Evolutionary conservation across 2,888 invertebrate species (phyloP), one percentile per base, ranked within the genome.

Genomic region (Actias luna): DNA sequence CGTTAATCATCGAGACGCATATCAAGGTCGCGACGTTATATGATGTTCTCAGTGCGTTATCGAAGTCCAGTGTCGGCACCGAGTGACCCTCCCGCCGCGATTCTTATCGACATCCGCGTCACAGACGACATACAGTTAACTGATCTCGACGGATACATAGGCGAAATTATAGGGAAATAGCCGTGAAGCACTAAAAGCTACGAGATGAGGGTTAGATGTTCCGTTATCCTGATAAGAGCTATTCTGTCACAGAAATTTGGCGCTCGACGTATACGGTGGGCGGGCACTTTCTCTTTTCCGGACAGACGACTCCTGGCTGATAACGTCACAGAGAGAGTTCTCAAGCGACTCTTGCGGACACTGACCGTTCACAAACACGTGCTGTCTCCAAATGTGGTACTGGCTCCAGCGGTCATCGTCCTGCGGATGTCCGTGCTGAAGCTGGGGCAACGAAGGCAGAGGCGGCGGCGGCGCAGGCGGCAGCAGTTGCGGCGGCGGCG

Each of bases 301-400:
- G 22, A 29, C 33, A 1, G 35, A 18, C 18, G 39, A 36, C 29
- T 63, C 55, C 59, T 57, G 31, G 50, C 62, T 62, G 65, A 61
- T 36, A 60, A 3, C n/a, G n/a, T 25, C 46, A 50, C 46, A 50
- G 25, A 50, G 25, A 50, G 46, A 50, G 25, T 12, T 25, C 22
- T 50, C 25, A 25, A 8, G 55, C 55, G 46, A 36, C 61, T 59
- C 55, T 58, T 73, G 66, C 64, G 66, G 70, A 71, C 75, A 89
- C 94, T 93, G 95, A 96, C 95, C 95, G 89, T 96, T 96, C 89
- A 96, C 95, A 85, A 96, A 95, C 84, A 96, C 95, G 85, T 96
- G 96, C 87, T 96, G 96, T 77, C 96, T 93, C 96, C 96, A 96
- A 72, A 96, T 94, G 86, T 96, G 96, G 85, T 96, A 96, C 92